These are phyloP conservation scores for Uloborus diversus DNA, from an alignment of 1,140 invertebrate species.

Conservation along the genomic window DNA sequence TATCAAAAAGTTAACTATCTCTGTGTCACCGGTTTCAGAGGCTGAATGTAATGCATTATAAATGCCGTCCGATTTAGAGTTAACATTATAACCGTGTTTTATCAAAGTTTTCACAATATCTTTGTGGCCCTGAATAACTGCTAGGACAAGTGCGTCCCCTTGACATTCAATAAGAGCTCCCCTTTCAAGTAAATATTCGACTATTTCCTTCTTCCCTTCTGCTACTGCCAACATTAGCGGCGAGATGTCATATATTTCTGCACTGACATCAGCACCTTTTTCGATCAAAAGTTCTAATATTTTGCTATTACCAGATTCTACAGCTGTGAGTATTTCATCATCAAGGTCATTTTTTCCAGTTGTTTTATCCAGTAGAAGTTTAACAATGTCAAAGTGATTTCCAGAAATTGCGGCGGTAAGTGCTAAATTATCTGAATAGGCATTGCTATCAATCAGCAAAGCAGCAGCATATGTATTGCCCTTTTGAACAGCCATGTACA, in stretches of 20 bases:
- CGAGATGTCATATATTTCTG: not conserved
- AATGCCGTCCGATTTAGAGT: no score
- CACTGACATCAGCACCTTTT: not conserved
- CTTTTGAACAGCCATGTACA: not conserved
- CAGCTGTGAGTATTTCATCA: not conserved
- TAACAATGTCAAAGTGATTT: not conserved
- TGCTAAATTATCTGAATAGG: not conserved
- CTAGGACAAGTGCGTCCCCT: no score
- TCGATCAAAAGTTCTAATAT: not conserved
- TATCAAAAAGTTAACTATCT: no score
- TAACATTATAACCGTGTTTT: no score
- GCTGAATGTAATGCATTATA: no score
- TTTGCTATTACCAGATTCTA: not conserved
- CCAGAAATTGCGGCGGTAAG: not conserved
- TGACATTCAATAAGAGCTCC: not conserved
- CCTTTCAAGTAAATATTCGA: slow-evolving; percentile 8
- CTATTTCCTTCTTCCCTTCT: not conserved
- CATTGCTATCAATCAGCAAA: not conserved
- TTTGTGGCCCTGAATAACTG: no score
- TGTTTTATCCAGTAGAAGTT: slow-evolving; percentile 1
- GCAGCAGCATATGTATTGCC: not conserved
- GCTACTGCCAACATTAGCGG: not conserved
- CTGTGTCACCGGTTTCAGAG: no score
- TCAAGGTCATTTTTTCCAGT: not conserved
- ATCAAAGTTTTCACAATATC: no score